Percentiles rank a stretch among this genome's conserved stretches.
Conservation (phyloP, 1,140 invertebrate species). For the Drosophila sturtevanti region DNA sequence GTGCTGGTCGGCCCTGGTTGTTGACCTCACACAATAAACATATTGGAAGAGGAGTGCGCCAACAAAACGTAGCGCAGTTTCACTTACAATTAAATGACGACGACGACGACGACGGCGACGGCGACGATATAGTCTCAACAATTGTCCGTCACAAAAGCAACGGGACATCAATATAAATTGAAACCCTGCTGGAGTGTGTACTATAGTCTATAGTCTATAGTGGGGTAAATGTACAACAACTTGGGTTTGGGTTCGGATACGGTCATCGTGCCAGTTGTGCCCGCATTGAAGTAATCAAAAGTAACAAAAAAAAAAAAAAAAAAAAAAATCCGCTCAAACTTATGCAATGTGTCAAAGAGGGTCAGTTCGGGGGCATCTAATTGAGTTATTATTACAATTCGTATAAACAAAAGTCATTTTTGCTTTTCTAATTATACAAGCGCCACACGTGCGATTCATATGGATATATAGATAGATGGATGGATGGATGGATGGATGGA, state of each 20-base stretch:
- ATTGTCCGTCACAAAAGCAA: slow-evolving; percentile 74
- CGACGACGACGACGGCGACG: slow-evolving; percentile 59
- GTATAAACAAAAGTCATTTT: slow-evolving; percentile 58
- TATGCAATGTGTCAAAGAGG: slow-evolving; percentile 37
- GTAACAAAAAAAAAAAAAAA: too few relatives aligned
- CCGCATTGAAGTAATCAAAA: slow-evolving; percentile 66
- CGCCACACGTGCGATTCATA: slow-evolving; percentile 56
- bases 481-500: too few relatives aligned
- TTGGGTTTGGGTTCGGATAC: slow-evolving; percentile 11
- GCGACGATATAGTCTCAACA: slow-evolving; percentile 63
- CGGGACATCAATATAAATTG: slow-evolving; percentile 77
- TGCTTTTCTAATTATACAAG: slow-evolving; percentile 58
- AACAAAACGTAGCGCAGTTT: slow-evolving; percentile 75
- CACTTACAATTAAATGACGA: slow-evolving; percentile 79
- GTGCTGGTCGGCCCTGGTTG: slow-evolving; percentile 68
- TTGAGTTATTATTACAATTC: slow-evolving; percentile 78
- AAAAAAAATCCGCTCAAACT: slow-evolving; percentile 26
- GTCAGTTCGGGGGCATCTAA: slow-evolving; percentile 51
- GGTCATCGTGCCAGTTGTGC: slow-evolving; percentile 74
- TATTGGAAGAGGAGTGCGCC: slow-evolving; percentile 30
- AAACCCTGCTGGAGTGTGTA: slow-evolving; percentile 52
- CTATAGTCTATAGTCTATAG: slow-evolving; percentile 22
- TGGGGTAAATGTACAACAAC: slow-evolving; percentile 6
- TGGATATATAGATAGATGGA: too few relatives aligned
- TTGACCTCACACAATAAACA: slow-evolving; percentile 65